Evolutionary conservation across 2,113 vertebrate species (phyloP), one percentile per base, ranked within the genome.

Genomic region (Lycocorax pyrrhopterus): DNA sequence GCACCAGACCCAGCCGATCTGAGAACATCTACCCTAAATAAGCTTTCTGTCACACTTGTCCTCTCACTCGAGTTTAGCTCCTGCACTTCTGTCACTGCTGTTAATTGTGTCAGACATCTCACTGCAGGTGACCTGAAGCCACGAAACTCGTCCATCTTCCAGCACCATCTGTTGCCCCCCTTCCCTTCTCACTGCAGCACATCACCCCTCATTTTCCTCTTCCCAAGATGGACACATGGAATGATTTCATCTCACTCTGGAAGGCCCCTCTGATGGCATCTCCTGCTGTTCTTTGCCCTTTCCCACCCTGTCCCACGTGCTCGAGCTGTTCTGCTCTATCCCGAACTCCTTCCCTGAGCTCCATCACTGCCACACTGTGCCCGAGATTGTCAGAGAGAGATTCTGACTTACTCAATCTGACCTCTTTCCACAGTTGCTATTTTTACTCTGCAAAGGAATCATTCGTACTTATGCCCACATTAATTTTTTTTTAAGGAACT

Each of bases 141-240:
- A 73, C 0, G 1, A 12, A 78, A 49, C 52, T 37, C 89, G 43
- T 53, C 49, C 9, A 6, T 35, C 55, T 43, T 76, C 43, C 20
- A 6, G 47, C 5, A 2, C 53, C 76, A 68, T 30, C 80, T 69
- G 76, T 3, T 73, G 68, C 13, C 35, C 16, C 64, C 58, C 76
- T 59, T 58, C 62, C 62, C 43, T 59, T 32, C 3, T 0, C 58
- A 4, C 2, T 13, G 52, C n/a, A 90, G 71, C 46, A 6, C 39
- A 85, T 20, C 83, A 46, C 7, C 33, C 63, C 71, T 52, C 9
- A 2, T 16, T n/a, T 11, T 35, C 25, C 37, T n/a, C 78, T 76
- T n/a, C 62, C 67, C 9, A 4, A 67, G 35, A 64, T 0, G 13
- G 44, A 37, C 6, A 1, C 0, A 0, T 9, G 41, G 21, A 73